Conservation (phyloP, 2,797 vertebrate species). For the Pteronotus mesoamericanus region DNA sequence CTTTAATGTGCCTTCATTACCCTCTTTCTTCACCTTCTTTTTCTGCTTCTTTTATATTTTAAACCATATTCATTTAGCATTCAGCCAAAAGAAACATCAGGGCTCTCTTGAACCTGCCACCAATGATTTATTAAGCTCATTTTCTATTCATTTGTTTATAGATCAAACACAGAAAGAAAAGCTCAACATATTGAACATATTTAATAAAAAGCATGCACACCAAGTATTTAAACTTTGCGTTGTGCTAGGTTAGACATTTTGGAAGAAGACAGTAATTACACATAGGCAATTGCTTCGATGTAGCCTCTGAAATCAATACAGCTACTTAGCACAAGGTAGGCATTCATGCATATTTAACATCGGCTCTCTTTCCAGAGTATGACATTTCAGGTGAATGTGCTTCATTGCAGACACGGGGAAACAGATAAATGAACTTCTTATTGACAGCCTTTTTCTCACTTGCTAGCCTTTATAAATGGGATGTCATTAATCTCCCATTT, state of each 20-base stretch:
- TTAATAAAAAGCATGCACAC: slow-evolving; percentile 69
- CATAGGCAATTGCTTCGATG: slow-evolving; percentile 71
- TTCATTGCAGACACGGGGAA: slow-evolving; percentile 54
- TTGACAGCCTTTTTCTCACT: slow-evolving; percentile 54
- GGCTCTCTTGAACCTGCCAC: slow-evolving; percentile 76
- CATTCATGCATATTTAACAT: slow-evolving; percentile 55
- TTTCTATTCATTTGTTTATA: slow-evolving; percentile 83
- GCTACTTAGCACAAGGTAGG: slow-evolving; percentile 68
- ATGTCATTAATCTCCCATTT: slow-evolving; percentile 66
- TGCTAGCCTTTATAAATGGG: slow-evolving; percentile 60
- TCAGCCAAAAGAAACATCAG: slow-evolving; percentile 70
- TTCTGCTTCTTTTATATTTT: slow-evolving; percentile 46
- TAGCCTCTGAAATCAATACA: slow-evolving; percentile 77
- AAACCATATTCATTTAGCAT: slow-evolving; percentile 70
- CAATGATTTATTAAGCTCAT: slow-evolving; percentile 82
- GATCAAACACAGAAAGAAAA: slow-evolving; percentile 77
- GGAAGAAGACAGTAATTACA: slow-evolving; percentile 76
- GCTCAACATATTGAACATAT: slow-evolving; percentile 70
- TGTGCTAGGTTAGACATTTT: slow-evolving; percentile 58
- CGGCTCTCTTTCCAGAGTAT: slow-evolving; percentile 53
- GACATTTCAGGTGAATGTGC: slow-evolving; percentile 58
- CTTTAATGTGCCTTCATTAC: slow-evolving; percentile 64
- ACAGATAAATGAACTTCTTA: slow-evolving; percentile 68
- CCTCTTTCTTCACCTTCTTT: slow-evolving; percentile 39
- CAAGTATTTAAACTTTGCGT: slow-evolving; percentile 65